These are phyloP conservation scores for Ruditapes philippinarum DNA, from an alignment of 1,140 invertebrate species.

Conservation along the genomic window DNA sequence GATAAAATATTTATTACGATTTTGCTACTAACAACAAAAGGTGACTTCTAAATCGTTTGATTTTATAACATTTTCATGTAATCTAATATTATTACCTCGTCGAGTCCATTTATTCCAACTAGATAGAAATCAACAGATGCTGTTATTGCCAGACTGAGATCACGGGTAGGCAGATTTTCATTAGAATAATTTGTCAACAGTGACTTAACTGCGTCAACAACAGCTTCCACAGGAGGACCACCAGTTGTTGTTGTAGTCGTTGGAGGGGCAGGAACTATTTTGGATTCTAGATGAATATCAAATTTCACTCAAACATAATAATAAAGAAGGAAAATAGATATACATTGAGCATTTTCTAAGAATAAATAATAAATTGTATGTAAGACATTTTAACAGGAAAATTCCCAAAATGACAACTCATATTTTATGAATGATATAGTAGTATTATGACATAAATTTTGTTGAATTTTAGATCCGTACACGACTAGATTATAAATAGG, in stretches of 20 bases:
- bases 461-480: too few relatives aligned
- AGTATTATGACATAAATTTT: too few relatives aligned
- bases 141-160: neutral
- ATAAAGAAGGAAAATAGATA: too few relatives aligned
- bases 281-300: neutral
- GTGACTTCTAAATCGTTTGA: too few relatives aligned
- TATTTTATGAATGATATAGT: too few relatives aligned
- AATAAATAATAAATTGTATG: too few relatives aligned
- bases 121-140: constrained; percentile 43
- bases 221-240: constrained; percentile 44
- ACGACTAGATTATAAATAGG: too few relatives aligned
- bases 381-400: too few relatives aligned
- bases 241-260: constrained; percentile 41
- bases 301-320: neutral
- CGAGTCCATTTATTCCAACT: constrained; percentile 41
- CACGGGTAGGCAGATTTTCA: constrained; percentile 8
- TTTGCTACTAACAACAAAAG: too few relatives aligned
- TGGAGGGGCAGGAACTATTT: neutral
- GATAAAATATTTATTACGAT: too few relatives aligned
- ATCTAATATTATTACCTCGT: constrained; percentile 44
- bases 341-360: too few relatives aligned
- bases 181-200: constrained; percentile 6
- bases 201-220: constrained; percentile 1
- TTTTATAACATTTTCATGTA: neutral
- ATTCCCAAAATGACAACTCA: too few relatives aligned